A percentile compares a stretch with the other conserved stretches of the same genome.
These are phyloP conservation scores for Maniola jurtina DNA, from an alignment of 1,140 invertebrate genomes.

Conservation along the genomic window DNA sequence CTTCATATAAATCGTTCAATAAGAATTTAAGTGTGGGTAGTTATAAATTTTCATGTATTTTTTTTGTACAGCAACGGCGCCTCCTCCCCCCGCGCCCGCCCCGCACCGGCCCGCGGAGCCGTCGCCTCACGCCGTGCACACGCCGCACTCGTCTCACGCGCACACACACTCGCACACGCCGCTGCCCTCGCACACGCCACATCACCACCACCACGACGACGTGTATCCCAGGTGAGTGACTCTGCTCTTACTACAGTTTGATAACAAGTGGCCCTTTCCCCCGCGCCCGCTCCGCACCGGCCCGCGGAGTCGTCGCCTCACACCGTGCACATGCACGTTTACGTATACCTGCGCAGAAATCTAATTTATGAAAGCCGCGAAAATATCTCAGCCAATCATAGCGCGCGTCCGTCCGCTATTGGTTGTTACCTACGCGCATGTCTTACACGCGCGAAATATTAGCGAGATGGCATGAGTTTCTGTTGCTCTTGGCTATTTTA, in stretches of 20 bases:
- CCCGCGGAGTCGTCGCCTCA: conserved; percentile 71
- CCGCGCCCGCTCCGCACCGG: conserved; percentile 82
- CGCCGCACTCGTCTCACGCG: conserved; percentile 31
- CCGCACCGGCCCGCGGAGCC: conserved; percentile 71
- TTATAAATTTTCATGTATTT: neutral
- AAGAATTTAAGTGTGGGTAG: no score
- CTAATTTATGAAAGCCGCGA: no score
- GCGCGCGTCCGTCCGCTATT: no score
- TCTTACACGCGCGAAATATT: no score
- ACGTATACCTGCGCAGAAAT: no score
- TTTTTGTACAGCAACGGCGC: conserved; percentile 60
- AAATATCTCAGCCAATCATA: no score
- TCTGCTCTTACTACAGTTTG: no score
- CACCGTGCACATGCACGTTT: no score
- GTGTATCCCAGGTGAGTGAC: conserved; percentile 49
- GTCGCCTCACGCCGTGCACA: conserved; percentile 81
- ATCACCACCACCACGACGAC: conserved; percentile 51
- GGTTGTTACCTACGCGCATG: no score
- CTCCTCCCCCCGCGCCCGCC: conserved; percentile 84
- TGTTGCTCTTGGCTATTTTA: no score
- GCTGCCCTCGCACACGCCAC: conserved; percentile 40
- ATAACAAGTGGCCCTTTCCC: conserved; percentile 81
- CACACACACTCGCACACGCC: conserved; percentile 30
- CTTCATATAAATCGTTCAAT: no score
- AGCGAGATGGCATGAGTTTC: no score